Evolutionary conservation across 2,888 invertebrate species (phyloP).

Genomic region (Stenoptilia bipunctidactyla): DNA sequence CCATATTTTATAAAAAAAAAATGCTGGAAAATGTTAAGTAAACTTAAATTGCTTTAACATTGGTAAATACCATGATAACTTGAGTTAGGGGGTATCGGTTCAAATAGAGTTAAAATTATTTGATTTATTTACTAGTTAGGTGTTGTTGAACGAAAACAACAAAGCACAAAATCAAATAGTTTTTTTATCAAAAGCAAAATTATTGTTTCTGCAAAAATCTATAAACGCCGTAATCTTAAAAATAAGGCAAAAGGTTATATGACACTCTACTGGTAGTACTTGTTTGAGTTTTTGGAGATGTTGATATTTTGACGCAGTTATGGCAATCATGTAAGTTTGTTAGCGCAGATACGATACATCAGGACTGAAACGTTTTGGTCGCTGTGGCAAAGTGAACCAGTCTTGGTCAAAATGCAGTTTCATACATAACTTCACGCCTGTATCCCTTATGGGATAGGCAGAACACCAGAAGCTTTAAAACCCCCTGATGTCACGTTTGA

Average conservation of each 20-base stretch:
- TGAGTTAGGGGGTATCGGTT: too few relatives aligned
- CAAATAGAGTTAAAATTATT: too few relatives aligned
- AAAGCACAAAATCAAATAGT: conserved; percentile 7
- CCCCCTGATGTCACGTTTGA: too few relatives aligned
- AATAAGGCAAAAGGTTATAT: conserved; percentile 6
- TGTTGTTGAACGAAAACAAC: conserved; percentile 6
- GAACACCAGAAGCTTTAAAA: too few relatives aligned
- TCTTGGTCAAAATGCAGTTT: conserved; percentile 2
- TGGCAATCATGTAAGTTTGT: conserved; percentile 3
- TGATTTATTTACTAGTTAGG: too few relatives aligned
- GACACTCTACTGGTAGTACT: conserved; percentile 7
- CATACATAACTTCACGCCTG: too few relatives aligned
- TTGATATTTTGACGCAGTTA: conserved; percentile 5
- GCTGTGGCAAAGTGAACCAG: conserved; percentile 4
- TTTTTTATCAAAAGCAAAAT: conserved; percentile 6
- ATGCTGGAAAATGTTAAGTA: too few relatives aligned
- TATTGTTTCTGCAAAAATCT: too few relatives aligned
- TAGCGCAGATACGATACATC: conserved; percentile 4
- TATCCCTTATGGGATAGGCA: too few relatives aligned
- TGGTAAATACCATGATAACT: too few relatives aligned
- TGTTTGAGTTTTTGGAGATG: conserved; percentile 7
- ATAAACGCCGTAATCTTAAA: conserved; percentile 3
- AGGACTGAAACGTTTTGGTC: conserved; percentile 6
- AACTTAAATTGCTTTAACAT: too few relatives aligned
- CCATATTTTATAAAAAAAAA: too few relatives aligned